Evolutionary conservation across 1,140 invertebrate species (phyloP), one percentile per base, ranked within the genome.

Genomic region (Ephestia elutella): DNA sequence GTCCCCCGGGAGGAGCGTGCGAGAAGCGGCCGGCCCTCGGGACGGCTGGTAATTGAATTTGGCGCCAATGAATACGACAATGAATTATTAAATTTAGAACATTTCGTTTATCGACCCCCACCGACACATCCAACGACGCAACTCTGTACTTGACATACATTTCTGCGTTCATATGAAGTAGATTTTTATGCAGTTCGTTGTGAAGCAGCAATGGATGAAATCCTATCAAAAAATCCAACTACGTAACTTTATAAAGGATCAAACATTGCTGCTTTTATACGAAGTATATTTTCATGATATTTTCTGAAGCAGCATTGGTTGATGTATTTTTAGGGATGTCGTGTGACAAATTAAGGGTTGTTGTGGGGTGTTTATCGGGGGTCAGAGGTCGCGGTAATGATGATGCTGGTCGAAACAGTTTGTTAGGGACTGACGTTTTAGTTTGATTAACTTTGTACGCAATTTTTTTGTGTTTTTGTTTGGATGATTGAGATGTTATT

Each of bases 71-170:
- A 86, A 84, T 83, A 80, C 78, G 62, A 82, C 80, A 85, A 85
- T 86, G 80, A 86, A 83, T 84, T 84, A 86, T 86, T 84, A 86
- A 84, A 86, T 84, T 82, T 80, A 73, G 70, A 80, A 63, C 80
- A 70, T 53, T 63, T 60, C 65, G 60, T 50, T 54, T 32, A 25
- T 25, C 10, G 21, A 56, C 38, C 51, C 57, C 28, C 51, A 55
- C 32, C 49, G 49, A 28, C 1, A 15, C 15, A 15, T 32, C 51
- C 25, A 35, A 19, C 55, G 65, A 60, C 60, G 57, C 56, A 57
- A 56, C 30, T 11, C 17, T 53, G 44, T 49, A 50, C 32, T 30
- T 15, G 13, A 18, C 38, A 30, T 68, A 66, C 69, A 66, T 66
- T 63, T 38, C 66, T 49, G 9, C 13, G 13, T 59, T 8, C 30